Conservation (phyloP, 2,888 invertebrate species). For the Eucriotettix oculatus region DNA sequence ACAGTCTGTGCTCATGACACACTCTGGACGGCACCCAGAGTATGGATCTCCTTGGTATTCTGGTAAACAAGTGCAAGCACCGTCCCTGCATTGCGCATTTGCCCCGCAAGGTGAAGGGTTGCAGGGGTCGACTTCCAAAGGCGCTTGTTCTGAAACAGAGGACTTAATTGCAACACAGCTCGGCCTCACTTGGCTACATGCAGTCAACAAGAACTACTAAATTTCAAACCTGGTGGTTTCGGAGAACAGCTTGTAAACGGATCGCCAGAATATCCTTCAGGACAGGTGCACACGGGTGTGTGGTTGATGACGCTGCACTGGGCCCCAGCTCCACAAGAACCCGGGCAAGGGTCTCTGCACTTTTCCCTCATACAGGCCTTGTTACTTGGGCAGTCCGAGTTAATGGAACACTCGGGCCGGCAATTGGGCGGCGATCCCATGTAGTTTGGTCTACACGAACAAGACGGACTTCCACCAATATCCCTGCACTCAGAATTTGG, state of each 20-base stretch:
- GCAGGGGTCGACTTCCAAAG: constrained; percentile 40
- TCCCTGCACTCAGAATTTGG: constrained; percentile 57
- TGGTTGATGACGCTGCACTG: constrained; percentile 25
- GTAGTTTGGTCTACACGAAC: constrained; percentile 53
- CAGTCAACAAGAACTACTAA: constrained; percentile 31
- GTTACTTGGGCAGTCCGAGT: constrained; percentile 46
- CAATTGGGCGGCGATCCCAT: constrained; percentile 56
- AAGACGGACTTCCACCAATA: constrained; percentile 47
- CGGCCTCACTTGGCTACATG: constrained; percentile 67
- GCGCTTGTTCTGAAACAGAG: constrained; percentile 14
- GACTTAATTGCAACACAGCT: constrained; percentile 19
- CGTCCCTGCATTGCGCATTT: constrained; percentile 44
- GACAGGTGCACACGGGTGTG: constrained; percentile 47
- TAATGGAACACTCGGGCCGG: constrained; percentile 51
- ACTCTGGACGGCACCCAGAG: constrained; percentile 58
- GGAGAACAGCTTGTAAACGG: constrained; percentile 42
- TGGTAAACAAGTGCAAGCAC: constrained; percentile 26
- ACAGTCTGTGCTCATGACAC: constrained; percentile 58
- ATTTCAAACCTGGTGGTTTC: constrained; percentile 18
- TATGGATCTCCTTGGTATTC: constrained; percentile 41
- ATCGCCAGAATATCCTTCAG: constrained; percentile 53
- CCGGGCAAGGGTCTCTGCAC: constrained; percentile 37
- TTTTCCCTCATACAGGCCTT: constrained; percentile 34
- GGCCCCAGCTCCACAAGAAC: constrained; percentile 35
- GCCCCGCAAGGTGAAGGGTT: constrained; percentile 25